Evolutionary conservation across 2,797 vertebrate species (phyloP).

Genomic region (Pangasius sanitwongsei): DNA sequence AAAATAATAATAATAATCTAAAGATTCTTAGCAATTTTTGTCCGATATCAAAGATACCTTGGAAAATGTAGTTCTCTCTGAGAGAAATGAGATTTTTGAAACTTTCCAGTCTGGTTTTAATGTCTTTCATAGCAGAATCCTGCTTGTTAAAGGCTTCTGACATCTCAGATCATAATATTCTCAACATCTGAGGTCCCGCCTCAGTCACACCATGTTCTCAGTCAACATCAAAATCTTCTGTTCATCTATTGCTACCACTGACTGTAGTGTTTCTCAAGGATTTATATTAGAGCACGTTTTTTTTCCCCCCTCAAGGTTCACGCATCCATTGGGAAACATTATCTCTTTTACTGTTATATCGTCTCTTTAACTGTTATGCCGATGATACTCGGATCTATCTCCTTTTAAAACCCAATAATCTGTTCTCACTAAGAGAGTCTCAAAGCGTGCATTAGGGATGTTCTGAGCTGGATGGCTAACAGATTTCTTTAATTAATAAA

Average conservation of each 20-base stretch:
- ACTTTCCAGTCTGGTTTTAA: not conserved
- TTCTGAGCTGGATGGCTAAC: not conserved
- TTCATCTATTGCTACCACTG: not conserved
- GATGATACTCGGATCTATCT: not conserved
- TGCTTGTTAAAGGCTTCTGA: not conserved
- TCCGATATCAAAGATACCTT: not conserved
- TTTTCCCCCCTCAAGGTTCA: too few species aligned
- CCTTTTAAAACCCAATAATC: not conserved
- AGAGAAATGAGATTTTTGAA: too few species aligned
- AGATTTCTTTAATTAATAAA: not conserved
- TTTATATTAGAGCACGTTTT: not conserved
- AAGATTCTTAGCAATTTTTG: too few species aligned
- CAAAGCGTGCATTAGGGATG: not conserved
- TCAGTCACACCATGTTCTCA: not conserved
- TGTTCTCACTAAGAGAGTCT: not conserved
- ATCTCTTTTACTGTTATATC: too few species aligned
- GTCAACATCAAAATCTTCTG: not conserved
- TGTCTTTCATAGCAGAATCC: not conserved
- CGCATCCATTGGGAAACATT: not conserved
- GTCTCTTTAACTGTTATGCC: not conserved
- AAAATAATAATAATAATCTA: too few species aligned
- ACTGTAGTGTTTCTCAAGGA: not conserved
- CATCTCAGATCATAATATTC: not conserved
- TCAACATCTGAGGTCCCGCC: not conserved
- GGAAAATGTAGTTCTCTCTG: not conserved